Evolutionary conservation across 2,888 invertebrate genomes (phyloP).

Genomic region (Lumbricus terrestris): DNA sequence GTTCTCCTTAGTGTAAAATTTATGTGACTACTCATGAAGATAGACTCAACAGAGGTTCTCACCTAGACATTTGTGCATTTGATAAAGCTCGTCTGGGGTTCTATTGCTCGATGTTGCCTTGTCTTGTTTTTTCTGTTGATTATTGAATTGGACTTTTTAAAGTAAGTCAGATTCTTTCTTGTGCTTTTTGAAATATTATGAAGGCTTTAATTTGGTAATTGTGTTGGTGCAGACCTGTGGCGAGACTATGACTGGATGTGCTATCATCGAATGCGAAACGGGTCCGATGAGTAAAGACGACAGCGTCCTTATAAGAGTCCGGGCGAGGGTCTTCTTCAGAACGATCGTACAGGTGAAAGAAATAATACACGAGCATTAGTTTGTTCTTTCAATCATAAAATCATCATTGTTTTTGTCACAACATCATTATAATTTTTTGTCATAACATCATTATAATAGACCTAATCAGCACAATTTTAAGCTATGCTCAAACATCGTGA

Average conservation of each 20-base stretch:
- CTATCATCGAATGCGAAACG: conserved; percentile 45
- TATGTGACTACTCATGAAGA: too few species aligned
- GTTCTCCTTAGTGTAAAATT: background rate
- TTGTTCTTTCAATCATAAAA: background rate
- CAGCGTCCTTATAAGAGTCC: conserved; percentile 44
- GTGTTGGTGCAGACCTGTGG: background rate
- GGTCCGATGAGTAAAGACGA: conserved; percentile 34
- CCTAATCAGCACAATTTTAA: too few species aligned
- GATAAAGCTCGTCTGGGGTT: background rate
- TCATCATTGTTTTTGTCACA: too few species aligned
- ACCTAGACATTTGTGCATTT: background rate
- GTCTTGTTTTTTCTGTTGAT: background rate
- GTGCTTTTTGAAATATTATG: background rate
- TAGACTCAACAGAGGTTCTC: too few species aligned
- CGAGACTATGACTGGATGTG: conserved; percentile 39
- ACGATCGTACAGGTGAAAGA: conserved; percentile 46
- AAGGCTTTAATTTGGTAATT: background rate
- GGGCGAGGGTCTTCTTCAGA: conserved; percentile 44
- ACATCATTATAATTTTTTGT: too few species aligned
- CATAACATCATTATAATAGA: too few species aligned
- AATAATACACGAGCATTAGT: background rate
- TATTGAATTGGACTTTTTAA: background rate
- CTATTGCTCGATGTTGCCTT: background rate
- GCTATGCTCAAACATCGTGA: too few species aligned
- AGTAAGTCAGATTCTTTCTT: background rate